Conservation (phyloP, 2,113 vertebrate species). For the Hoplias malabaricus region DNA sequence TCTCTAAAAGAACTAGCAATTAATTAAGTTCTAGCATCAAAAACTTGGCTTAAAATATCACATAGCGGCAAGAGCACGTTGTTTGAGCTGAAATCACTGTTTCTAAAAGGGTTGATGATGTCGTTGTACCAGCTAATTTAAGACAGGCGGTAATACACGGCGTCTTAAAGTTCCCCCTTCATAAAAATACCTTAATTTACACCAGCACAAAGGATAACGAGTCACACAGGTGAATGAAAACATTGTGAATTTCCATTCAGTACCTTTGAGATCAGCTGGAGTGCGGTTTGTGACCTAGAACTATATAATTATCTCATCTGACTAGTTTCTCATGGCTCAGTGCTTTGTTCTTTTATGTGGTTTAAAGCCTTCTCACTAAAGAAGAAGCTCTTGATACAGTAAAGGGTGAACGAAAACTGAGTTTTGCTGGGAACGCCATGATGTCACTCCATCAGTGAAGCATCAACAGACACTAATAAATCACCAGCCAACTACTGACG, state of each 20-base stretch:
- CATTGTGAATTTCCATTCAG: not conserved
- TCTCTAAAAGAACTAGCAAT: too few species aligned
- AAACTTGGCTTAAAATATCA: constrained; percentile 35
- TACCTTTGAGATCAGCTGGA: too few species aligned
- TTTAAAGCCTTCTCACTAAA: too few species aligned
- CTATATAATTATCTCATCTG: too few species aligned
- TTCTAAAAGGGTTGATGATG: constrained; percentile 42
- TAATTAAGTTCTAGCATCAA: not conserved
- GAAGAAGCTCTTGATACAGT: too few species aligned
- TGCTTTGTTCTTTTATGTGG: too few species aligned
- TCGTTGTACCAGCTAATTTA: constrained; percentile 41
- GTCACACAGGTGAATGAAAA: not conserved
- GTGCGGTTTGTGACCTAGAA: too few species aligned
- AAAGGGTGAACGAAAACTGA: not conserved
- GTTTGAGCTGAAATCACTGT: constrained; percentile 44
- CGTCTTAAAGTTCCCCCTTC: not conserved
- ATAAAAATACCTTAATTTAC: not conserved
- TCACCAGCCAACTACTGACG: constrained; percentile 6
- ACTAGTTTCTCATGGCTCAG: too few species aligned
- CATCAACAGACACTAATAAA: not conserved
- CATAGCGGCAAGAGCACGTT: constrained; percentile 40
- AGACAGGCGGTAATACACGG: constrained; percentile 28
- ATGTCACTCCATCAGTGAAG: not conserved
- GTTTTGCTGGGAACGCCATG: constrained; percentile 5
- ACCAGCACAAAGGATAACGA: not conserved